A percentile compares a stretch with the other conserved stretches of the same genome.
phyloP scores from a whole-genome alignment of 1,140 invertebrate genomes.

The Hyphantria cunea region DNA sequence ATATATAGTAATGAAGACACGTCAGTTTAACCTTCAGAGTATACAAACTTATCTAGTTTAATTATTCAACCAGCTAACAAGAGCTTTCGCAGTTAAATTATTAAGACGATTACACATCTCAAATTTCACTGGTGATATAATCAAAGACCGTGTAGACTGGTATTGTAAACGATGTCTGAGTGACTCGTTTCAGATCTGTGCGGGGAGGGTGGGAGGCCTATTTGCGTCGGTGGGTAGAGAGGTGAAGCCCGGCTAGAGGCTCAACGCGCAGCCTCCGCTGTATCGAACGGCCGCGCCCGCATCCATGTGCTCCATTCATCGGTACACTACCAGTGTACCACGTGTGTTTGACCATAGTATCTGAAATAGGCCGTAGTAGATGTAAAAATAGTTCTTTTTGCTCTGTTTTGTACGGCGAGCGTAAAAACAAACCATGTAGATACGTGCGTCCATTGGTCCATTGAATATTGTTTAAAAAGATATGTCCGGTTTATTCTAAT shows the following conservation, averaged over 20 bases:
- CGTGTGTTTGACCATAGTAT: slow-evolving; percentile 33
- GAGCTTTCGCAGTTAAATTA: not conserved
- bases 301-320: slow-evolving; percentile 70
- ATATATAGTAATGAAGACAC: slow-evolving; percentile 10
- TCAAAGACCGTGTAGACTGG: not conserved
- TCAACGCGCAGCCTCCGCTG: slow-evolving; percentile 71
- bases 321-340: slow-evolving; percentile 30
- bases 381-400: slow-evolving; percentile 28
- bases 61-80: slow-evolving; percentile 3
- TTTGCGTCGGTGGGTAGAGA: slow-evolving; percentile 28
- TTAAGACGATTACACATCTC: not conserved
- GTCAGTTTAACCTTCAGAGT: slow-evolving; percentile 10
- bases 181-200: slow-evolving; percentile 9
- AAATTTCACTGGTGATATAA: slow-evolving; percentile 1
- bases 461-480: not conserved
- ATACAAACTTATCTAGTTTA: slow-evolving; percentile 13
- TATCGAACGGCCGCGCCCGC: slow-evolving; percentile 72
- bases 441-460: not conserved
- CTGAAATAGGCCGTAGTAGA: slow-evolving; percentile 23
- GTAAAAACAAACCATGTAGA: not conserved
- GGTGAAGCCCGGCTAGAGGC: slow-evolving; percentile 46
- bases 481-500: not conserved
- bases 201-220: slow-evolving; percentile 37
- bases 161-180: slow-evolving; percentile 3
- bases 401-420: not conserved